A percentile compares a stretch with the other conserved stretches of the same genome.
Conservation (phyloP, 37 sponge, comb jelly and placozoan genomes). For the Halichondria panicea region DNA sequence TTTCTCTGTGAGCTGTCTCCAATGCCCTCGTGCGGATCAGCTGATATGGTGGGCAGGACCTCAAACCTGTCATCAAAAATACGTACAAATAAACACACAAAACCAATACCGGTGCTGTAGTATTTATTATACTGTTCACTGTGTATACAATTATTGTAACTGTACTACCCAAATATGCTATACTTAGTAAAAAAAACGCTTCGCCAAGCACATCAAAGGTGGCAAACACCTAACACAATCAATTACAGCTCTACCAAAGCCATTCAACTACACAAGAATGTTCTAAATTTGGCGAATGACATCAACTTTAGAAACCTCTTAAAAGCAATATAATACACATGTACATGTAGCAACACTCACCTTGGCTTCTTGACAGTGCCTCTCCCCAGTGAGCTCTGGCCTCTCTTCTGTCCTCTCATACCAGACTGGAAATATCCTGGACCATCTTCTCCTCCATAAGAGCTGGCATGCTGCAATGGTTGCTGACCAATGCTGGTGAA, state of each 20-base stretch:
- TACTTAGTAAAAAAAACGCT: not conserved
- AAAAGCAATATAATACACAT: not conserved
- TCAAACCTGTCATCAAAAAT: conserved; percentile 9
- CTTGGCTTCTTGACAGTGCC: conserved; percentile 21
- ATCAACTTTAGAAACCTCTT: not conserved
- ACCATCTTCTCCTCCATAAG: not conserved
- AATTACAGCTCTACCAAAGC: not conserved
- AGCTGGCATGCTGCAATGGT: not conserved
- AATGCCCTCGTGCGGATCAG: conserved; percentile 24
- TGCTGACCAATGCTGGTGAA: not conserved
- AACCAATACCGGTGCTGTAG: too few relatives aligned
- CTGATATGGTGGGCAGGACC: conserved; percentile 4
- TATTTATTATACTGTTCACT: not conserved
- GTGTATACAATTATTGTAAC: not conserved
- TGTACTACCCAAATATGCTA: not conserved
- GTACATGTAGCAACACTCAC: not conserved
- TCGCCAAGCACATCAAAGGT: not conserved
- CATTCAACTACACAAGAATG: not conserved
- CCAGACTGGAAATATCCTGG: too few relatives aligned
- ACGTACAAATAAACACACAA: too few relatives aligned
- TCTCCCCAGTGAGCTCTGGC: not conserved
- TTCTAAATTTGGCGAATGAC: not conserved
- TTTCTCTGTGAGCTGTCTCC: not conserved
- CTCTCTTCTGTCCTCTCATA: conserved; percentile 5
- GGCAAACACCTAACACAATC: too few relatives aligned